These are phyloP conservation scores for Drosophila nigromelanica DNA, from an alignment of 1,140 invertebrate species.

Conservation along the genomic window DNA sequence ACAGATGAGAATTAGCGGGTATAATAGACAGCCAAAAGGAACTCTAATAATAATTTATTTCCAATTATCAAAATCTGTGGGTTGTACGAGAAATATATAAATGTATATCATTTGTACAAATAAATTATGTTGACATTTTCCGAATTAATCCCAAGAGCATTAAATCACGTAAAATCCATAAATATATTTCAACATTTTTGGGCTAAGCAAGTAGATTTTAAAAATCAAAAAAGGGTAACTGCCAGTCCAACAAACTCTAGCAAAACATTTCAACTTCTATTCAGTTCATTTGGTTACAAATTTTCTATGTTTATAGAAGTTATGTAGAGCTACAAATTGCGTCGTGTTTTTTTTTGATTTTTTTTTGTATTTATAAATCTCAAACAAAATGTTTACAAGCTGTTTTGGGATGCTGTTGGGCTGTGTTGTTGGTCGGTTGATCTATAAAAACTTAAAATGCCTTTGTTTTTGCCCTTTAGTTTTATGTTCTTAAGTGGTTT, in stretches of 20 bases:
- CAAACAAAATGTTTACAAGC: constrained; percentile 44
- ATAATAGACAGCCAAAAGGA: not conserved
- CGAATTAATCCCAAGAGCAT: too few relatives aligned
- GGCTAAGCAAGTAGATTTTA: too few relatives aligned
- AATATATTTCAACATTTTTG: too few relatives aligned
- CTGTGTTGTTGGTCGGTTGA: not conserved
- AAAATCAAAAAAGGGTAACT: not conserved
- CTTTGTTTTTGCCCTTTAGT: constrained; percentile 26
- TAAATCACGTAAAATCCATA: too few relatives aligned
- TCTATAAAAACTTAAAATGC: constrained; percentile 64
- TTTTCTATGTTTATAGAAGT: constrained; percentile 36
- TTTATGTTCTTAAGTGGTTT: constrained; percentile 50
- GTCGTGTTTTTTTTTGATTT: constrained; percentile 13
- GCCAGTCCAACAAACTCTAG: not conserved
- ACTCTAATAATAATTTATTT: too few relatives aligned
- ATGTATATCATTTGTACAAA: too few relatives aligned
- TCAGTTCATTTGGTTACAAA: constrained; percentile 15
- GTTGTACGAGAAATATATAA: too few relatives aligned
- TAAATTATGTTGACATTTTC: too few relatives aligned
- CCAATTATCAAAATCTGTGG: too few relatives aligned
- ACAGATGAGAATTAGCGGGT: not conserved
- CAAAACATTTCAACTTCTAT: constrained; percentile 9
- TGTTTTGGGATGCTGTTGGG: not conserved
- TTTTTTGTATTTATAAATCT: constrained; percentile 37
- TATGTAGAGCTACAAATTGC: constrained; percentile 35